Base-by-base conservation (phyloP, 2,797 vertebrate genomes). In the Aeoliscus strigatus region DNA sequence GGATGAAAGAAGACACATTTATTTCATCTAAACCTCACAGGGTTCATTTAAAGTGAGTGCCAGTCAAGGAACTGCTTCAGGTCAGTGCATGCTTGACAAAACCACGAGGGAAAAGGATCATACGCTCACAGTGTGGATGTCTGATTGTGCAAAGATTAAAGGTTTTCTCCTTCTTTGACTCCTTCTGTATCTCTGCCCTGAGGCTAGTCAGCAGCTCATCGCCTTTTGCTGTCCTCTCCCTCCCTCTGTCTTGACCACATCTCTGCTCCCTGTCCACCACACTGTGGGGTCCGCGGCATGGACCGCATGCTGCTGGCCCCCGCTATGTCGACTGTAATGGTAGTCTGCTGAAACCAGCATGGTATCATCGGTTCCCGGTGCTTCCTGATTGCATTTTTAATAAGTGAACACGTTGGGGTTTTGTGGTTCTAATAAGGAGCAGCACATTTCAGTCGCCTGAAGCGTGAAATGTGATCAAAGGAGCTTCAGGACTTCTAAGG, bases 141-240 rank as follows among this genome's bases (percentile, higher is more conserved):
- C 63, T 79, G 65, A 72, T 76, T 68, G 66, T 68, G 57, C 72
- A n/a, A n/a, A 81, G 79, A 86, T 84, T 74, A 83, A 88, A 85
- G 75, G 49, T 40, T 71, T 68, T 67, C 45, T 59, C 42, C 65
- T 50, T 50, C 57, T 60, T 44, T n/a, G n/a, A n/a, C n/a, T n/a
- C n/a, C n/a, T n/a, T n/a, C n/a, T n/a, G n/a, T n/a, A n/a, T 39
- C 30, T 62, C 25, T 65, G 56, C 74, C 81, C 72, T 12, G 39
- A 44, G 79, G 81, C 82, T 66, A 78, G 46, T 56, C n/a, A n/a
- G n/a, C n/a, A n/a, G n/a, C 62, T 70, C 41, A 48, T 62, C 65
- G 63, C 70, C 63, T 55, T 48, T 47, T 41, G 9, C 27, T 12
- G 29, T 18, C 14, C 34, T 14, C 45, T n/a, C 17, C 29, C 37